Base-by-base conservation (phyloP, 2,113 vertebrate species). In the Istiophorus platypterus region DNA sequence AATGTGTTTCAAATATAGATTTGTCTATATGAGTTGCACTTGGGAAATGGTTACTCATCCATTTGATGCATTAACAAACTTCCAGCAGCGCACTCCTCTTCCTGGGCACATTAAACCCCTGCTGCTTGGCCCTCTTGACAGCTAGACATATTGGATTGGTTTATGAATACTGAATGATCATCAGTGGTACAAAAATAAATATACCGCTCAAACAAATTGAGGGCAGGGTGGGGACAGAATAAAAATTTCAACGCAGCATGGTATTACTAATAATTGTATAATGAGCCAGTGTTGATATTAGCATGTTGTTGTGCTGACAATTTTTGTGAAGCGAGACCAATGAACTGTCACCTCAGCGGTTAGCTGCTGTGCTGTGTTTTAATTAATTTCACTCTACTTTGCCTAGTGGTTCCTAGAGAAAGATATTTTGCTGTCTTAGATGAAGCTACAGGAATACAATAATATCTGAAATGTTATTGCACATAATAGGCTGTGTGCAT, bases 11-110 rank as follows among this genome's bases (percentile, higher is more conserved):
- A 57, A 65, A 74, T 76, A 85, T 58, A 78, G 63, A 90, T 76
- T 20, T 84, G 56, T 79, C 42, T 13, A 8, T 42, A 49, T 6
- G 68, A 51, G 42, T 70, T 71, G 49, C 47, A 54, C 18, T 0
- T 56, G 27, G 86, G 57, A 79, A 87, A 85, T 15, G 52, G 64
- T 90, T 88, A 87, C 71, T 88, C 88, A 85, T 85, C 73, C 54
- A 22, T 82, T 86, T 81, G 80, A 88, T 83, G 70, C 39, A 64
- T 57, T 54, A 51, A 78, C 76, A 73, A 81, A 82, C 83, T 68
- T 89, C 64, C 68, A 88, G 70, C 78, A 64, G 69, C 69, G 71
- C 79, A 31, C 69, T 85, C 24, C 81, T 22, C 69, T 69, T 72
- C 71, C 58, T 41, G 37, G 64, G 64, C 47, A 61, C n/a, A 76